Percentiles rank a stretch among this genome's conserved stretches.
These are phyloP conservation scores for Andrena camellia DNA, from an alignment of 2,888 invertebrate genomes.

Conservation along the genomic window DNA sequence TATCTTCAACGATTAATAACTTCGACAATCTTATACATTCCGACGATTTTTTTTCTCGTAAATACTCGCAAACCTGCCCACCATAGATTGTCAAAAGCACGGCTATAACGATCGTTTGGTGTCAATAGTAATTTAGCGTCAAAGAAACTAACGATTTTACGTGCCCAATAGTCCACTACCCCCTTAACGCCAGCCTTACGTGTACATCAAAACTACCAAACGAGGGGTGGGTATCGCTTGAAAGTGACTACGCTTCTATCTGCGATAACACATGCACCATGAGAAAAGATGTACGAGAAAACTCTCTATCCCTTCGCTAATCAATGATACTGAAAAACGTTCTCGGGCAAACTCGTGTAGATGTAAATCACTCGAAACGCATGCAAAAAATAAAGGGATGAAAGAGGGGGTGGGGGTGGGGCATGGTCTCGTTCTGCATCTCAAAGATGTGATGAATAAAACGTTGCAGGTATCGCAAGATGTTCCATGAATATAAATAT, in stretches of 20 bases:
- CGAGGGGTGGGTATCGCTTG: neutral
- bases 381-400: conserved; percentile 33
- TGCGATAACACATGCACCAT: conserved; percentile 33
- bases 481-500: neutral
- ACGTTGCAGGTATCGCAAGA: conserved; percentile 14
- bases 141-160: too few relatives aligned
- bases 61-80: too few relatives aligned
- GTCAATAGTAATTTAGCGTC: too few relatives aligned
- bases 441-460: neutral
- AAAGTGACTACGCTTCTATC: conserved; percentile 6
- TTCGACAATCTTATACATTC: too few relatives aligned
- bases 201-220: neutral
- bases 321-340: conserved; percentile 1
- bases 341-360: conserved; percentile 1
- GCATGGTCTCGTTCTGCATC: conserved; percentile 8
- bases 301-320: neutral
- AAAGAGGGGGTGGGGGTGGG: neutral
- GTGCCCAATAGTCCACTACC: too few relatives aligned
- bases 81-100: too few relatives aligned
- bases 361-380: conserved; percentile 15
- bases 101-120: too few relatives aligned
- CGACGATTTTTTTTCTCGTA: too few relatives aligned
- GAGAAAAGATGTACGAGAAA: neutral
- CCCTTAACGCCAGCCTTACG: neutral
- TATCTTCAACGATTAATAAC: too few relatives aligned